Conservation (phyloP, 2,797 vertebrate species). For the Mus caroli region DNA sequence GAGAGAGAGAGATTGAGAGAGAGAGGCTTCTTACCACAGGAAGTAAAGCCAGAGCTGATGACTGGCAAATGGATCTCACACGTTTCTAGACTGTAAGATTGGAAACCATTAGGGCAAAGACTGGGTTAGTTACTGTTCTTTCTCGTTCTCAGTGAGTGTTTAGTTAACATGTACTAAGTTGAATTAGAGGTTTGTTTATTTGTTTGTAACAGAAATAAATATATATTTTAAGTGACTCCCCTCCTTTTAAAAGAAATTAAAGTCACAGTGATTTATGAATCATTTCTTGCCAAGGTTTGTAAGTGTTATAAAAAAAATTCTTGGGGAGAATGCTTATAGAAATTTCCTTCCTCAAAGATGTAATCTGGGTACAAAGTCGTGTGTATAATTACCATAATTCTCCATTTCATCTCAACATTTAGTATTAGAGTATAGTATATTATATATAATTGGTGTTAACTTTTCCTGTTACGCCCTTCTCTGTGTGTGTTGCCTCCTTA, state of each 20-base stretch:
- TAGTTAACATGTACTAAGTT: constrained; percentile 34
- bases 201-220: constrained; percentile 38
- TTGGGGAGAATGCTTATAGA: background rate
- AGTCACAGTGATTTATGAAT: constrained; percentile 6
- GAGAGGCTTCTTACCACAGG: background rate
- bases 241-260: constrained; percentile 57
- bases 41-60: background rate
- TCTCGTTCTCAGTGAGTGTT: background rate
- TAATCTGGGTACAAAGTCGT: background rate
- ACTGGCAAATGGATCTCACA: constrained; percentile 1
- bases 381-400: background rate
- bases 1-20: too few species aligned
- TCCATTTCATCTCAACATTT: background rate
- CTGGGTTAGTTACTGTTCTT: background rate
- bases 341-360: background rate
- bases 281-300: constrained; percentile 19
- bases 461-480: constrained; percentile 44
- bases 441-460: background rate
- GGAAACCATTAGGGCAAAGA: background rate
- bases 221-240: constrained; percentile 4
- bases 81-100: constrained; percentile 5
- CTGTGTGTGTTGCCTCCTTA: constrained; percentile 82
- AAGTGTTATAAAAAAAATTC: background rate
- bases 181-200: background rate
- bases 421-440: background rate